phyloP scores from a whole-genome alignment of 2,113 vertebrate species.

The Psilopsiagon aurifrons region DNA sequence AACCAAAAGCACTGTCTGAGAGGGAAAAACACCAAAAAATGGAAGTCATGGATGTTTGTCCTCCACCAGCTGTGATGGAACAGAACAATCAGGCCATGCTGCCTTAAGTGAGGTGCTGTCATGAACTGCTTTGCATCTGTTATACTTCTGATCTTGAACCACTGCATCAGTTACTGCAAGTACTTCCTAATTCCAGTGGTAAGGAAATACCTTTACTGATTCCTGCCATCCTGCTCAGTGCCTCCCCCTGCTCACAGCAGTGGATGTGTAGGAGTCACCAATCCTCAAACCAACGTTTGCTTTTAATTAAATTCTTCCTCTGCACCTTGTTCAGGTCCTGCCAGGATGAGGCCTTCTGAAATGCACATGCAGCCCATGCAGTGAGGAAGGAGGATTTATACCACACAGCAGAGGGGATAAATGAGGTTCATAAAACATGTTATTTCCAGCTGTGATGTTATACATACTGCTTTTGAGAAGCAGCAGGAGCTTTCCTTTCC shows the following conservation, averaged over 20 bases:
- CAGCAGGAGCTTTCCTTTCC: constrained; percentile 55
- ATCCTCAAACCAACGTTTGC: not conserved
- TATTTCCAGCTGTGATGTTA: constrained; percentile 66
- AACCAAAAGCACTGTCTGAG: not conserved
- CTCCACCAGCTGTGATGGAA: not conserved
- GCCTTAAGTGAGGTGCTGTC: not conserved
- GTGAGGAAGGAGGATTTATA: not conserved
- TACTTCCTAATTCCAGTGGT: not conserved
- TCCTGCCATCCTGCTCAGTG: not conserved
- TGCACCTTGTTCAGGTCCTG: not conserved
- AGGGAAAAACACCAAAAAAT: not conserved
- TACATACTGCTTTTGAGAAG: constrained; percentile 35
- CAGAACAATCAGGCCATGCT: not conserved
- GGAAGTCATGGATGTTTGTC: not conserved
- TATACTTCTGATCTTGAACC: not conserved
- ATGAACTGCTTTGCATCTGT: not conserved
- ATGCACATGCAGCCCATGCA: not conserved
- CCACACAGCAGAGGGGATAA: constrained; percentile 36
- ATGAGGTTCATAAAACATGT: constrained; percentile 58
- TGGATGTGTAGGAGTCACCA: not conserved
- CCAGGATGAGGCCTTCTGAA: not conserved
- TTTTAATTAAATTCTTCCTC: constrained; percentile 27
- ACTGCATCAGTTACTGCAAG: not conserved
- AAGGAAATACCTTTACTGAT: not conserved
- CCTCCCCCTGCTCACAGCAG: not conserved